These are phyloP conservation scores for Eulemur macaco DNA, from an alignment of 2,113 vertebrate genomes.

Conservation along the genomic window DNA sequence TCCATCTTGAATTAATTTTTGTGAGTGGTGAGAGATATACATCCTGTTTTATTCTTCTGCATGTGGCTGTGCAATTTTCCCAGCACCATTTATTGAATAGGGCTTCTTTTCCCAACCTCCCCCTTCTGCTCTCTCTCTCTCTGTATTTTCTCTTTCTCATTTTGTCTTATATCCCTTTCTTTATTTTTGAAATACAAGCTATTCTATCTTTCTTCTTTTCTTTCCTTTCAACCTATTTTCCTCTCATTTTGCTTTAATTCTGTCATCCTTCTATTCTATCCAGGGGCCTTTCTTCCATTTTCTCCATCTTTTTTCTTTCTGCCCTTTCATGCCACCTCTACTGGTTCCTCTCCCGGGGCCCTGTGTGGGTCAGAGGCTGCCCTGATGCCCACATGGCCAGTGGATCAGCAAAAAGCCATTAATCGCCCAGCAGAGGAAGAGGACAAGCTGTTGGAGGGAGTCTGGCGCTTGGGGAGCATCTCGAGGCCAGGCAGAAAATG, in stretches of 20 bases:
- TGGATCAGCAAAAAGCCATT: neutral
- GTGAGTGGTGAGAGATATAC: no score
- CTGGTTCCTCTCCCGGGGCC: neutral
- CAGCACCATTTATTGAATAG: no score
- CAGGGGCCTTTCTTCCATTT: neutral
- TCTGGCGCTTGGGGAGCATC: neutral
- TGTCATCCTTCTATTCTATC: neutral
- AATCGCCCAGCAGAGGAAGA: neutral
- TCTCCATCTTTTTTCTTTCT: neutral
- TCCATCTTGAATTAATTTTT: no score
- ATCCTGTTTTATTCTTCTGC: no score
- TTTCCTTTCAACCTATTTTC: neutral
- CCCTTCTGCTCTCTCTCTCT: neutral
- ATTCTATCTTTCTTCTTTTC: neutral
- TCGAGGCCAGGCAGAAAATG: conserved; percentile 32
- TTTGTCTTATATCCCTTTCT: neutral
- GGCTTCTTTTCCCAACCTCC: neutral
- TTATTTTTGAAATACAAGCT: neutral
- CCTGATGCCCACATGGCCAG: neutral
- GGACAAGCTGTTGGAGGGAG: neutral
- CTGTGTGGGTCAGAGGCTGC: neutral
- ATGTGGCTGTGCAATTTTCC: no score
- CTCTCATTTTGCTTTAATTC: neutral
- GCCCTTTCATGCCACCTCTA: neutral
- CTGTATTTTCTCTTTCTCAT: neutral